Evolutionary conservation across 2,888 invertebrate genomes (phyloP).

Genomic region (Biston betularia): DNA sequence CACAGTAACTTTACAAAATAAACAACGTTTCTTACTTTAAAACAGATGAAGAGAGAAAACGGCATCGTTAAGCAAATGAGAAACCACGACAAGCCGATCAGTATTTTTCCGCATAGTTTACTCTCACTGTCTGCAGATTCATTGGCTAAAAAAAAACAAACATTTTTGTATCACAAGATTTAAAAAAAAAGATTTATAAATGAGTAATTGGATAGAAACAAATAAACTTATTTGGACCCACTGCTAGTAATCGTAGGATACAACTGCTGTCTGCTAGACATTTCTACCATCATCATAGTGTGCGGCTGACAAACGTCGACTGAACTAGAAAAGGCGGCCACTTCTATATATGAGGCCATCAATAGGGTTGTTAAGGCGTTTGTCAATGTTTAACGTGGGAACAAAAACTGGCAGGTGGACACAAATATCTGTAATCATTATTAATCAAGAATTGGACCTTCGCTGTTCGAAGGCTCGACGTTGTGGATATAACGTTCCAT

Average conservation of each 20-base stretch:
- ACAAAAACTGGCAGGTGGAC: slow-evolving; percentile 33
- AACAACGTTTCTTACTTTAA: slow-evolving; percentile 90
- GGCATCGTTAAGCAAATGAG: slow-evolving; percentile 95
- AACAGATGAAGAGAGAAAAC: slow-evolving; percentile 96
- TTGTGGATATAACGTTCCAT: slow-evolving; percentile 27
- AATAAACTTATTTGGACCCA: slow-evolving; percentile 42
- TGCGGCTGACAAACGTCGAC: slow-evolving; percentile 34
- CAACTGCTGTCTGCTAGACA: slow-evolving; percentile 76
- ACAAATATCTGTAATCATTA: slow-evolving; percentile 8
- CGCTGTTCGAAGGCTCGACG: slow-evolving; percentile 9
- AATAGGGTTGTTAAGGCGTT: background rate
- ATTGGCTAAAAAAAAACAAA: slow-evolving; percentile 70
- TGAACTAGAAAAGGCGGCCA: slow-evolving; percentile 32
- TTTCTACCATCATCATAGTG: slow-evolving; percentile 65
- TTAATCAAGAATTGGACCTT: slow-evolving; percentile 12
- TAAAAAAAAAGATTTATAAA: background rate
- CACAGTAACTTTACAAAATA: background rate
- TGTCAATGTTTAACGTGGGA: slow-evolving; percentile 73
- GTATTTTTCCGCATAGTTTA: slow-evolving; percentile 93
- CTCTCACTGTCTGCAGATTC: slow-evolving; percentile 88
- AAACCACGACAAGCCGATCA: slow-evolving; percentile 93
- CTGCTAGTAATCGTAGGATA: slow-evolving; percentile 67
- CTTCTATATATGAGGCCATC: slow-evolving; percentile 24
- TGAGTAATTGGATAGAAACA: background rate
- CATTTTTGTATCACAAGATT: too few relatives aligned